A percentile compares a stretch with the other conserved stretches of the same genome.
Conservation (phyloP, 2,113 vertebrate genomes). For the Elephas maximus region DNA sequence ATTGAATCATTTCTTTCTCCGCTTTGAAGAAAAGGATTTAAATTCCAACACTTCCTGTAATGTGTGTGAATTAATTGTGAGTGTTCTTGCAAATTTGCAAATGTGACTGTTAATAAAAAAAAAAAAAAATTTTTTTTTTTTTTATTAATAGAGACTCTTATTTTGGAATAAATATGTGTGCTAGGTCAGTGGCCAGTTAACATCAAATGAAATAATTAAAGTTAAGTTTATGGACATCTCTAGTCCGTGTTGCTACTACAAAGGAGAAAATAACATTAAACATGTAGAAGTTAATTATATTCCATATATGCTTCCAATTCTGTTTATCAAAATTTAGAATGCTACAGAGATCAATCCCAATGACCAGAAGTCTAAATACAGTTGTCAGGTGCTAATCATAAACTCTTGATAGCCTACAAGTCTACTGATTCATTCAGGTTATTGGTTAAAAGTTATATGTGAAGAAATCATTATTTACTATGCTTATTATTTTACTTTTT, state of each 20-base stretch:
- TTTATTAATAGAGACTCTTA: neutral
- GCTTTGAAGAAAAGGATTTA: slow-evolving; percentile 14
- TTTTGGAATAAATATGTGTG: neutral
- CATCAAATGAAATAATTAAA: slow-evolving; percentile 20
- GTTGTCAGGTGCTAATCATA: slow-evolving; percentile 9
- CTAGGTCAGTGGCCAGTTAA: neutral
- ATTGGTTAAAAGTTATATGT: neutral
- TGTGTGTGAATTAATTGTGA: neutral
- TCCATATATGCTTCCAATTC: neutral
- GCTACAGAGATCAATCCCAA: neutral
- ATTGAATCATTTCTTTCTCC: neutral
- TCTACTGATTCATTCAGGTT: neutral
- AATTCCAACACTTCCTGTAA: neutral
- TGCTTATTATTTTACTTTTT: neutral
- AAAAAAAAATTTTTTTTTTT: too few relatives aligned
- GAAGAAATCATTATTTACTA: slow-evolving; percentile 14
- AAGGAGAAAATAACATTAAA: neutral
- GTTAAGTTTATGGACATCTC: neutral
- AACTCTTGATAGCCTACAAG: neutral
- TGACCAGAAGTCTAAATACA: neutral
- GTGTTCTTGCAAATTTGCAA: neutral
- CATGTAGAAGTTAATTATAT: neutral
- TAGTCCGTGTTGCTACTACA: neutral
- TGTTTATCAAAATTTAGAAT: slow-evolving; percentile 27
- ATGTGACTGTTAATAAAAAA: neutral